Evolutionary conservation across 2,113 vertebrate species (phyloP), one percentile per base, ranked within the genome.

Genomic region (Scartelaos histophorus): DNA sequence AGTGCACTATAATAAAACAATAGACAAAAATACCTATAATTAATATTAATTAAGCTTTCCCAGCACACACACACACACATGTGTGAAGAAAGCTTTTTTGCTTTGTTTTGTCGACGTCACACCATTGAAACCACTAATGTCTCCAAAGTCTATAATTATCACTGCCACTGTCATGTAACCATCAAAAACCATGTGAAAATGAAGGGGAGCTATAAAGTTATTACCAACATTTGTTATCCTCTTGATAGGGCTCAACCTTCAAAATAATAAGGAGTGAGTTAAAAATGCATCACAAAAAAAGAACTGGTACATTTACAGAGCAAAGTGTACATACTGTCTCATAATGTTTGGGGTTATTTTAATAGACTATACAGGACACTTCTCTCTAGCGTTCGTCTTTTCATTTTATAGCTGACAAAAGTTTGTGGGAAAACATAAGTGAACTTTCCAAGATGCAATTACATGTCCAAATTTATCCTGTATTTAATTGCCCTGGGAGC

Each of bases 401-500:
- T 53, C 43, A 73, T 73, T 70, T 79, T 71, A 7, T 54, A 25
- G 38, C 7, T 72, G 2, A 62, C 61, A 65, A 74, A 29, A 43
- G 62, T 47, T 71, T 76, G 68, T 87, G 67, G 69, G 66, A 68
- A 84, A 89, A 84, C 78, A 77, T 68, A 70, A 75, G 64, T 78
- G 57, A 89, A 85, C 85, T 90, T 87, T 77, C 81, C 79, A 81
- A 78, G 53, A 82, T 86, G 71, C 29, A 64, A 83, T 88, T 77
- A 83, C 78, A 91, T 87, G 87, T 90, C 86, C 73, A 91, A 87
- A 91, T 91, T 91, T 90, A 88, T 88, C 88, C 90, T 84, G 79
- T 88, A 87, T 92, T 92, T 92, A 93, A 93, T 93, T 93, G 91
- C 86, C 74, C 81, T 79, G 75, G 82, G 89, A 87, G 87, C 88